Conservation (phyloP, 2,888 invertebrate species). For the Apamea monoglypha region DNA sequence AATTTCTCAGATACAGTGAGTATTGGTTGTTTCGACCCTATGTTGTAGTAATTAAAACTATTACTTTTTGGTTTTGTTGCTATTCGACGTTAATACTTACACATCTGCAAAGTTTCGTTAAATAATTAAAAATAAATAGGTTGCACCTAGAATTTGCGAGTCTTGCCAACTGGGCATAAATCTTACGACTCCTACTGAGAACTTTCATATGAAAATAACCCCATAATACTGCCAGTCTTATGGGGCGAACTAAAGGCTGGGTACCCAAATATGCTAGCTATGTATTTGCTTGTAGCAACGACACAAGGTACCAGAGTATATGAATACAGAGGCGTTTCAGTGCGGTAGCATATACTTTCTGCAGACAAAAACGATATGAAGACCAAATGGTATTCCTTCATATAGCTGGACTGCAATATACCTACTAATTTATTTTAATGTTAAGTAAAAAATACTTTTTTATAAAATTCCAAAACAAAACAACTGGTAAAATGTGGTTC, state of each 20-base stretch:
- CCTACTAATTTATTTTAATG: not conserved
- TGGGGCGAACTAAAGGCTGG: not conserved
- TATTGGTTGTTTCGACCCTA: not conserved
- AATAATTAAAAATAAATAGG: not conserved
- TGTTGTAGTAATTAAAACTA: not conserved
- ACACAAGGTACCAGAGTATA: conserved; percentile 78
- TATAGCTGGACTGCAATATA: conserved; percentile 88
- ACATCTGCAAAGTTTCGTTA: not conserved
- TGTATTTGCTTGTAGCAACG: conserved; percentile 78
- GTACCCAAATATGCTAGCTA: not conserved
- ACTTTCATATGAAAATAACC: too few species aligned
- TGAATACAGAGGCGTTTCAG: conserved; percentile 71
- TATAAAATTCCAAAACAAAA: not conserved
- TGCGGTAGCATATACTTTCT: conserved; percentile 81
- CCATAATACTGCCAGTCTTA: not conserved
- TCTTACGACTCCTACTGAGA: too few species aligned
- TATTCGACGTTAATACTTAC: too few species aligned
- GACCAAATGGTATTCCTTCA: conserved; percentile 77
- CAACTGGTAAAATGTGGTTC: too few species aligned
- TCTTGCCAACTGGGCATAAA: not conserved
- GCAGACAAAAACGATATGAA: conserved; percentile 89
- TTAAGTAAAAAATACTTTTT: not conserved
- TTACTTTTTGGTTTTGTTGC: not conserved
- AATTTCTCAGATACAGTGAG: not conserved
- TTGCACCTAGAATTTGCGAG: not conserved